Evolutionary conservation across 92 coral and sea anemone species (phyloP), one percentile per base, ranked within the genome.

Genomic region (Actinostola sp.): DNA sequence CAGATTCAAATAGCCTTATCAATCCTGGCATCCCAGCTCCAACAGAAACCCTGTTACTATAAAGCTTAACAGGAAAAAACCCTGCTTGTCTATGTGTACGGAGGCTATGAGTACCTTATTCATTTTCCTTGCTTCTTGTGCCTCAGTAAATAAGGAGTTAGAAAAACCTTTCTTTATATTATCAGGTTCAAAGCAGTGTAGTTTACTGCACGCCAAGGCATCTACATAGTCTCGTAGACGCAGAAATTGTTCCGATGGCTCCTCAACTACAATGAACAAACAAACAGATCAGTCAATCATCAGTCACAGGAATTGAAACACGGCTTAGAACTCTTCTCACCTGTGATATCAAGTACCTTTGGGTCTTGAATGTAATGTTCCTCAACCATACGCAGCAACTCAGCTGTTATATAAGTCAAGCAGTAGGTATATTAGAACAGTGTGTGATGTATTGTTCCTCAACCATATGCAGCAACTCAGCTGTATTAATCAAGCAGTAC

Each of bases 171-270:
- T 61, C 2, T 78, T 78, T 35, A 95, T 78, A 43, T 91, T 80
- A 28, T 88, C 96, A 42, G 92, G 87, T 55, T 84, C 55, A 81
- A 95, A 95, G 15, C 92, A 84, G 0, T 87, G 72, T 16, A 95
- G 89, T 36, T 84, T 76, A 52, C 63, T 84, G 75, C 99, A 95
- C 21, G 77, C 92, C 50, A 89, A 77, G 17, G 92, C 84, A 72
- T 95, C 99, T 51, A 95, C 87, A 39, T 88, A 91, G 76, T 95
- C 99, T 53, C 99, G 86, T 28, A 95, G 83, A 23, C 92, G 86
- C 30, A 89, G 41, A 51, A 95, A 95, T 61, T 84, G 82, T 7
- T 77, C 87, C 5, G 97, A 92, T 14, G 99, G 99, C 30, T 91
- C 99, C 78, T 95, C 99, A 54, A 95, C 99, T 90, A 64, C 25